Base-by-base conservation (phyloP, 1,140 invertebrate genomes). In the Tyrophagus putrescentiae region DNA sequence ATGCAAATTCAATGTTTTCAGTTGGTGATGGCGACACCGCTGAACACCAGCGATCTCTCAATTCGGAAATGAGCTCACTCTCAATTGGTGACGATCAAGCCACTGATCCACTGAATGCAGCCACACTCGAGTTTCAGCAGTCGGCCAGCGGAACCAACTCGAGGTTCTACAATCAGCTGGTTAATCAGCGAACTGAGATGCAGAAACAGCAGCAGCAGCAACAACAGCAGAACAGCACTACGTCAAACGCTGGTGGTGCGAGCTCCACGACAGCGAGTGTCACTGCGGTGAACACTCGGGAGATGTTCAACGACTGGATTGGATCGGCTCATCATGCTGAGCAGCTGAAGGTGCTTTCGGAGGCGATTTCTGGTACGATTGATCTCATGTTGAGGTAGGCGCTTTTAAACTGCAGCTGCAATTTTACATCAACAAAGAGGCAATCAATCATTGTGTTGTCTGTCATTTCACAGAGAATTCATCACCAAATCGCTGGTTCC, bases 401-500 rank as follows among this genome's bases (percentile, higher is more conserved):
- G 3, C 25, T 13, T 13, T n/a, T n/a, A n/a, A n/a, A n/a, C n/a
- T n/a, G n/a, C n/a, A n/a, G n/a, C n/a, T n/a, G n/a, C n/a, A n/a
- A n/a, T n/a, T n/a, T n/a, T n/a, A n/a, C n/a, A n/a, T n/a, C n/a
- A n/a, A n/a, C n/a, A n/a, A n/a, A n/a, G n/a, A n/a, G n/a, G n/a
- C n/a, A n/a, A n/a, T n/a, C n/a, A n/a, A n/a, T n/a, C n/a, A 39
- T 39, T 21, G 13, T 39, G 13, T 39, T 52, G 3, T 52, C 32
- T 27, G 11, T 48, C 44, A 16, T 27, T n/a, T n/a, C n/a, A 54
- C 7, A 50, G 41, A 44, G 36, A 61, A 44, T 54, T 64, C 27
- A 32, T 64, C 23, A 25, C 41, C 4, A 57, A 58, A 62, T 29
- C 56, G 3, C n/a, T 64, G 11, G 31, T 64, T 6, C 63, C 63